Conservation (phyloP, 1,140 invertebrate species). For the Idris sp. region DNA sequence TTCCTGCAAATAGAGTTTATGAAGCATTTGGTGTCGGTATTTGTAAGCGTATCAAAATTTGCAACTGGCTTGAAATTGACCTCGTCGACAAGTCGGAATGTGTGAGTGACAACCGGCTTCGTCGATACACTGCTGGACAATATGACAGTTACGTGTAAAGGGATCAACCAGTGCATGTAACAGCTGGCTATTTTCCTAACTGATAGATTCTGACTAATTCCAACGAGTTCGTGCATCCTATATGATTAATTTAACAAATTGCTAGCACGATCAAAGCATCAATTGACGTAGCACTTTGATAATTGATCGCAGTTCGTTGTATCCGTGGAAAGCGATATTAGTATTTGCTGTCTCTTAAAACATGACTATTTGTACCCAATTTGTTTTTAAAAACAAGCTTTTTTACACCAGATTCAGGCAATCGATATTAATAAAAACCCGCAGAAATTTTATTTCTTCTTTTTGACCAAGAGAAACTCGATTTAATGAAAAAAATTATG, state of each 20-base stretch:
- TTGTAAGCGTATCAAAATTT: conserved; percentile 30
- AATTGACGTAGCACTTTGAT: conserved; percentile 65
- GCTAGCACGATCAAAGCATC: no score
- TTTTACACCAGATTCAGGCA: no score
- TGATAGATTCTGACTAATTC: conserved; percentile 63
- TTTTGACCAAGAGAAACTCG: no score
- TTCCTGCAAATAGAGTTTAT: conserved; percentile 15
- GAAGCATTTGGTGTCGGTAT: conserved; percentile 10
- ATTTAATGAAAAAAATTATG: conserved; percentile 14
- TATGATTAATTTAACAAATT: conserved; percentile 72
- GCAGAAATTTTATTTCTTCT: no score
- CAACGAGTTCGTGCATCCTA: conserved; percentile 63
- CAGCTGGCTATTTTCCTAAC: conserved; percentile 71
- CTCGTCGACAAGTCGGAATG: conserved; percentile 25
- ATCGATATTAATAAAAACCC: no score
- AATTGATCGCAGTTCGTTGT: conserved; percentile 64
- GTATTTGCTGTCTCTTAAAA: no score
- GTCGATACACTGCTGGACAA: conserved; percentile 32
- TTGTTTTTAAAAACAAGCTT: no score
- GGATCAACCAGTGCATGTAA: conserved; percentile 42
- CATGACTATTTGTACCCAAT: no score
- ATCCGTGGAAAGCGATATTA: conserved; percentile 16
- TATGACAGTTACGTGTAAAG: conserved; percentile 58
- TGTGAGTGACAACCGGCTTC: conserved; percentile 65
- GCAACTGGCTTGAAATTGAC: conserved; percentile 18